Evolutionary conservation across 2,113 vertebrate genomes (phyloP).

Genomic region (Amblyornis subalaris): DNA sequence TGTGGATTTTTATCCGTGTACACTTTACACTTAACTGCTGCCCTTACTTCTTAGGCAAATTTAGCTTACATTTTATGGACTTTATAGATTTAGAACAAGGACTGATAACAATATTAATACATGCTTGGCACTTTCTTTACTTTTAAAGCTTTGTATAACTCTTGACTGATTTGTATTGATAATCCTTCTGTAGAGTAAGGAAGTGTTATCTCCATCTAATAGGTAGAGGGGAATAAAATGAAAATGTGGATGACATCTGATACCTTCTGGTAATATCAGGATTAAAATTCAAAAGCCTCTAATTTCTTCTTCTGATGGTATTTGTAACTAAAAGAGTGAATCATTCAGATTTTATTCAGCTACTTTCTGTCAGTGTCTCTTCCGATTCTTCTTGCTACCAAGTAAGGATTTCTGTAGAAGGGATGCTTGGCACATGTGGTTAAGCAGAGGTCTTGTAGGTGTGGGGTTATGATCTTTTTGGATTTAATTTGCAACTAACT

Average conservation of each 20-base stretch:
- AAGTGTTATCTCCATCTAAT: background rate
- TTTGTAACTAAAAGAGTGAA: background rate
- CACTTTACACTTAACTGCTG: background rate
- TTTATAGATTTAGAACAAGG: background rate
- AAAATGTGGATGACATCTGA: background rate
- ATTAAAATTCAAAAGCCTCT: background rate
- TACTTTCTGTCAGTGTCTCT: background rate
- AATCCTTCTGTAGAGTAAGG: background rate
- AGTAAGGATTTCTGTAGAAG: background rate
- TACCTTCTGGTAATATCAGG: background rate
- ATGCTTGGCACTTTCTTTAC: background rate
- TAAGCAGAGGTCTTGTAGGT: background rate
- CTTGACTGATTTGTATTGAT: background rate
- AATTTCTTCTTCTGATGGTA: background rate
- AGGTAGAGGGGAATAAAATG: background rate
- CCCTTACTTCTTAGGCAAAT: background rate
- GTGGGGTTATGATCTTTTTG: background rate
- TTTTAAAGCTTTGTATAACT: background rate
- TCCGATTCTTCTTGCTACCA: background rate
- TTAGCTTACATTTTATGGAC: background rate
- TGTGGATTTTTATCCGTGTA: background rate
- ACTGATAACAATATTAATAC: background rate
- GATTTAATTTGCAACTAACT: slow-evolving; percentile 13
- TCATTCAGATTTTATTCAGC: background rate
- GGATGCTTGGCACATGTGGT: background rate